phyloP scores from a whole-genome alignment of 2,797 vertebrate species.

The Centroberyx gerrardi region DNA sequence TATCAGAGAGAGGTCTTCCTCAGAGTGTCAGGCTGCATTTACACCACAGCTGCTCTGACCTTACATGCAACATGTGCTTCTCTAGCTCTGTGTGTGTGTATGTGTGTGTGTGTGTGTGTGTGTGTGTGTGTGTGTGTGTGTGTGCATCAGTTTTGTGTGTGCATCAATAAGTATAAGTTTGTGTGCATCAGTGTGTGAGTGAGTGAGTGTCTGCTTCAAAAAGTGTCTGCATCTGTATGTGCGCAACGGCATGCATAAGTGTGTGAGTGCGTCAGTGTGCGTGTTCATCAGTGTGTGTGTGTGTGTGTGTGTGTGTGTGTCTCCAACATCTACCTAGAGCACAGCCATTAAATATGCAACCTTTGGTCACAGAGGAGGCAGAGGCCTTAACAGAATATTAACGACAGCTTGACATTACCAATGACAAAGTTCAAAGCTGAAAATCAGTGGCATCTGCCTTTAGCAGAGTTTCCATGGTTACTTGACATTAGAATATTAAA shows the following conservation, averaged over 20 bases:
- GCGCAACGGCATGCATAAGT: background rate
- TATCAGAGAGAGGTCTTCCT: constrained; percentile 46
- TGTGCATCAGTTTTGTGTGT: background rate
- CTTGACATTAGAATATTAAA: too few species aligned
- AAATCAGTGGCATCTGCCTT: background rate
- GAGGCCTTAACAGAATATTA: constrained; percentile 16
- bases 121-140: background rate
- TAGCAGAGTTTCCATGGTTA: background rate
- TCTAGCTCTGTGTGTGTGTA: background rate
- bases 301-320: background rate
- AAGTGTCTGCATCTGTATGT: background rate
- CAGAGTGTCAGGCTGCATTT: constrained; percentile 33
- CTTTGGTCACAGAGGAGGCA: background rate
- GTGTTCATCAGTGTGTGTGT: background rate
- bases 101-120: constrained; percentile 1
- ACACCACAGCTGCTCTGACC: constrained; percentile 36
- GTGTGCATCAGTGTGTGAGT: background rate
- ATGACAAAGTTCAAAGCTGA: background rate
- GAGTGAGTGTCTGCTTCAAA: background rate
- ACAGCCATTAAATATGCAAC: background rate
- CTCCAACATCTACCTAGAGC: background rate
- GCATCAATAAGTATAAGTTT: too few species aligned
- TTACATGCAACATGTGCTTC: constrained; percentile 24
- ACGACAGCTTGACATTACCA: background rate
- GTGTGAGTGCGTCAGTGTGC: too few species aligned